Evolutionary conservation across 2,113 vertebrate species (phyloP), one percentile per base, ranked within the genome.

Genomic region (Galbula dea): DNA sequence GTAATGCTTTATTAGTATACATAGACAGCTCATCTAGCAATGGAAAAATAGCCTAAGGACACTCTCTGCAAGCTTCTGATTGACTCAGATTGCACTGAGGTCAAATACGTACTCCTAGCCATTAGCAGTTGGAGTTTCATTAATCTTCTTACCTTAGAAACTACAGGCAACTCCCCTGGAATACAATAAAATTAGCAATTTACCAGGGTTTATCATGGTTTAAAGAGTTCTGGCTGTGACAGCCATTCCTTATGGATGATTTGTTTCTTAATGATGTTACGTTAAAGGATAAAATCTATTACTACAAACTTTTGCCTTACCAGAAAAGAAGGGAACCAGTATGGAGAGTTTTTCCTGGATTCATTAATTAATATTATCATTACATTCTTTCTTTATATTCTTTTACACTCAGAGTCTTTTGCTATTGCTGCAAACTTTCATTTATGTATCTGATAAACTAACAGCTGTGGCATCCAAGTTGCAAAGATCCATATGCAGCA

Each of bases 81-180:
- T 91, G 91, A 87, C 62, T 83, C 65, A 87, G 46, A 90, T 65
- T 77, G 22, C 74, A 85, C 61, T 55, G 46, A 90, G 90, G 94
- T 94, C 34, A 92, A 89, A 95, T 81, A 94, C 45, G 59, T 83
- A 69, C 58, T 87, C 75, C 69, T 58, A 94, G 91, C 72, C 84
- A 96, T 65, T 41, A 95, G 88, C 75, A 75, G 39, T 3, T 81
- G 76, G 59, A 90, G 78, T 67, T 92, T 89, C 93, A 97, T 96
- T 97, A 69, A 96, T 96, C 91, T 86, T 91, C 69, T 88, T 88
- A 94, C 94, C 57, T 83, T 67, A 67, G 78, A 92, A 95, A 81
- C 79, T 63, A 74, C 32, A 41, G 55, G 88, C 30, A 75, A 36
- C 11, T 73, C 66, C 81, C 59, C 34, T 52, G 45, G 43, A 92